Base-by-base conservation (phyloP, 2,888 invertebrate genomes). In the Argynnis bischoffii region DNA sequence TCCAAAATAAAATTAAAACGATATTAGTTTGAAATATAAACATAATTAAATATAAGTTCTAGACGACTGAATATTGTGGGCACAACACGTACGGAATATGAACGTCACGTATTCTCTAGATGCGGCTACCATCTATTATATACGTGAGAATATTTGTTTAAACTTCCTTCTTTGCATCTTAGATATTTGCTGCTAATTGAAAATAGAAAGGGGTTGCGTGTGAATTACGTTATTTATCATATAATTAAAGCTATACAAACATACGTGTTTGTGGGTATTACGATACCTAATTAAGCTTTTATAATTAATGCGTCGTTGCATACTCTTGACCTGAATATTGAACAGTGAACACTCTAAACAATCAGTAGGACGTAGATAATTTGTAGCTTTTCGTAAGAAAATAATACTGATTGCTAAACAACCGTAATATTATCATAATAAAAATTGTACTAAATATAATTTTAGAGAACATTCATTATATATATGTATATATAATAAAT, bases 81-180 rank as follows among this genome's bases (percentile, higher is more conserved):
- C 77, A 77, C 75, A 82, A 82, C 86, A 87, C 84, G 85, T 86
- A 80, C 78, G 74, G 59, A 66, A 69, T 73, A 76, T 77, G 78
- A 78, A 76, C 77, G 83, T 86, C 90, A 90, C 91, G 91, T 91
- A 81, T 73, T 74, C 70, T 68, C 70, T 72, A 71, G 76, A 80
- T 80, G 81, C 81, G 81, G 78, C 82, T 84, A 81, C 81, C 80
- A 81, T 78, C 81, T 81, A 81, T 77, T 77, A 79, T 75, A 78
- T 81, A 89, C 91, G 91, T 92, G 91, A 90, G 85, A 88, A 81
- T 87, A 92, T 91, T 89, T 86, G 84, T 84, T 82, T 86, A 79
- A 77, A 77, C 75, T 73, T 74, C 73, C 71, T 71, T 74, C 72
- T 72, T 69, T 73, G 71, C 53, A 67, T 63, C 50, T 35, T 50